A percentile compares a stretch with the other conserved stretches of the same genome.
These are phyloP conservation scores for Troilus luridus DNA, from an alignment of 2,888 invertebrate species.

Conservation along the genomic window DNA sequence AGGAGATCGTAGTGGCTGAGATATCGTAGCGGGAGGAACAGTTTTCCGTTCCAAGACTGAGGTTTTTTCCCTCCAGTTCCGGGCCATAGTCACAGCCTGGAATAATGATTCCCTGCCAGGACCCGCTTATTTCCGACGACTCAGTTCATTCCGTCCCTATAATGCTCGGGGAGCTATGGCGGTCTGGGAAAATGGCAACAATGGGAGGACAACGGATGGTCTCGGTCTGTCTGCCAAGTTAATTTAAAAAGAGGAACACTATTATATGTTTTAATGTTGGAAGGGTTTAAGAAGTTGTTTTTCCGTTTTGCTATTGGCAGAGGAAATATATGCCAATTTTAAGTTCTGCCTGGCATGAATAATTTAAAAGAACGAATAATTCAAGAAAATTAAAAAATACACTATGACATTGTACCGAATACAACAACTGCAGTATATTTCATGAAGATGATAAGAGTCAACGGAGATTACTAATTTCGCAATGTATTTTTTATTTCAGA, in stretches of 20 bases:
- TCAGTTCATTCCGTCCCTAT: background rate
- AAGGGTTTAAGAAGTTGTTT: background rate
- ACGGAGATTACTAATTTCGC: too few species aligned
- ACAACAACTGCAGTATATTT: too few species aligned
- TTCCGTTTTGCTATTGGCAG: background rate
- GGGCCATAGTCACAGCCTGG: conserved; percentile 26
- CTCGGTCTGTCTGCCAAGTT: conserved; percentile 3
- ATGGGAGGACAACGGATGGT: background rate
- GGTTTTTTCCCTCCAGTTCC: conserved; percentile 22
- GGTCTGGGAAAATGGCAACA: background rate
- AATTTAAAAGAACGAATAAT: too few species aligned
- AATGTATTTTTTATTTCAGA: too few species aligned
- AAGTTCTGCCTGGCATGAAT: too few species aligned
- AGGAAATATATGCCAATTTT: too few species aligned
- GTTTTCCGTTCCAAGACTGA: background rate
- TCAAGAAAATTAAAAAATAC: too few species aligned
- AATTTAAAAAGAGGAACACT: background rate
- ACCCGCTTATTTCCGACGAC: background rate
- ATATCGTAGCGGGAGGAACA: background rate
- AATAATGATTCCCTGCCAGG: conserved; percentile 22
- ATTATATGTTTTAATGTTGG: background rate
- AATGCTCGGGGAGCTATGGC: background rate
- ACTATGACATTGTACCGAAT: too few species aligned
- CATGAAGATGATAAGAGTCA: too few species aligned
- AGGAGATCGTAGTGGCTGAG: background rate